Evolutionary conservation across 2,797 vertebrate species (phyloP).

Genomic region (Parauchenoglanis punctatus): DNA sequence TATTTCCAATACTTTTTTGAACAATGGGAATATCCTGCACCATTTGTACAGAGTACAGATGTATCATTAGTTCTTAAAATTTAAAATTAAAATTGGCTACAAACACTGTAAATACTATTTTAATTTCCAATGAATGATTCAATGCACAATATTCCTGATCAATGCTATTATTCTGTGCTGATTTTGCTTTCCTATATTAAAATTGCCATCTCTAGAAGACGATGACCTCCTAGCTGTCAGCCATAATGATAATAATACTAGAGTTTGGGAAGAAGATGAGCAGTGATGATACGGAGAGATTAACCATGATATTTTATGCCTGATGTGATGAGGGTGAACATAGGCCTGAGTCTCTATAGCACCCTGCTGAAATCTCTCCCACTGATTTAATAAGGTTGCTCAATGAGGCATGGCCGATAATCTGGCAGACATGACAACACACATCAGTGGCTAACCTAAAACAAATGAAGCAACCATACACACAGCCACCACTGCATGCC

Average conservation of each 20-base stretch:
- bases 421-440: conserved; percentile 65
- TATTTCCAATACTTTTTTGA: neutral
- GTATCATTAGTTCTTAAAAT: neutral
- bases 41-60: neutral
- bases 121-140: neutral
- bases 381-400: conserved; percentile 77
- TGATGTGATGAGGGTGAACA: conserved; percentile 59
- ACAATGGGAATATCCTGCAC: neutral
- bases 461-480: conserved; percentile 42
- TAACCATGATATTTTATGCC: conserved; percentile 43
- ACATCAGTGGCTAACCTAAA: conserved; percentile 58
- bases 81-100: neutral
- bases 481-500: conserved; percentile 3
- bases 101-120: neutral
- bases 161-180: neutral
- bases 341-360: conserved; percentile 73
- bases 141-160: neutral
- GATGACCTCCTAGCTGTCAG: neutral
- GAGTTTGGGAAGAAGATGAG: conserved; percentile 18
- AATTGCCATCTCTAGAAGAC: neutral
- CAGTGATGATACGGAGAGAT: conserved; percentile 43
- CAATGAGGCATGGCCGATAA: conserved; percentile 74
- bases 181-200: conserved; percentile 4
- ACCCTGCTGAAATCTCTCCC: conserved; percentile 71
- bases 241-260: neutral